Percentiles rank a stretch among this genome's conserved stretches.
Evolutionary conservation across 1,140 invertebrate genomes (phyloP).

Genomic region (Drosophila ambigua): DNA sequence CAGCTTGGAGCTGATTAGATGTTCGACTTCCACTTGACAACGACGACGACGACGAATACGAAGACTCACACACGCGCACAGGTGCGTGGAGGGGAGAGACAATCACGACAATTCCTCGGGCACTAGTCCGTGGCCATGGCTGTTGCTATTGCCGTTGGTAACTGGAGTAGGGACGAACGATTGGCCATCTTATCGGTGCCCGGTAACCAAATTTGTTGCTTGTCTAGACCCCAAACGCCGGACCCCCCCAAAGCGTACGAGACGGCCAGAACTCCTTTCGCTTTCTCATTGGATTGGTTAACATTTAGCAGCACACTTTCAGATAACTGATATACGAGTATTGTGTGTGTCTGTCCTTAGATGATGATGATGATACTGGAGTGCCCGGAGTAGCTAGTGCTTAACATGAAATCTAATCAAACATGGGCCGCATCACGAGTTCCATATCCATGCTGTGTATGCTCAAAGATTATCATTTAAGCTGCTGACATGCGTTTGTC

Average conservation of each 20-base stretch:
- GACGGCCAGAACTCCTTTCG: background rate
- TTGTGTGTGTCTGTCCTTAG: too few relatives aligned
- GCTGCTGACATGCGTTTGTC: constrained; percentile 33
- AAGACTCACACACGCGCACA: background rate
- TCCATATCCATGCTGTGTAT: background rate
- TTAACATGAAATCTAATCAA: too few relatives aligned
- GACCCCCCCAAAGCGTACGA: constrained; percentile 1
- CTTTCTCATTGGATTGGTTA: background rate
- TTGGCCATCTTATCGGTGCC: constrained; percentile 54
- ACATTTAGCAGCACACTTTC: too few relatives aligned
- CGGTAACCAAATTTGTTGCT: constrained; percentile 43
- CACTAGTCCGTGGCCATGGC: too few relatives aligned
- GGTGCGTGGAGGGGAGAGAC: too few relatives aligned
- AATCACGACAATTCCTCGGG: too few relatives aligned
- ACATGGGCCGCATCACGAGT: constrained; percentile 10
- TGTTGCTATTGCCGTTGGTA: background rate
- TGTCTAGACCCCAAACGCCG: constrained; percentile 15
- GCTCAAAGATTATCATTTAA: constrained; percentile 27
- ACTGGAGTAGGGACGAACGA: constrained; percentile 4
- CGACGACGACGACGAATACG: background rate
- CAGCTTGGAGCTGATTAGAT: constrained; percentile 11
- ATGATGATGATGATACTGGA: too few relatives aligned
- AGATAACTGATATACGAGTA: too few relatives aligned
- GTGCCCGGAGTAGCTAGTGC: too few relatives aligned
- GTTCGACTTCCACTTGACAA: constrained; percentile 9